phyloP scores from a whole-genome alignment of 2,797 vertebrate genomes.

The Danio choprae region DNA sequence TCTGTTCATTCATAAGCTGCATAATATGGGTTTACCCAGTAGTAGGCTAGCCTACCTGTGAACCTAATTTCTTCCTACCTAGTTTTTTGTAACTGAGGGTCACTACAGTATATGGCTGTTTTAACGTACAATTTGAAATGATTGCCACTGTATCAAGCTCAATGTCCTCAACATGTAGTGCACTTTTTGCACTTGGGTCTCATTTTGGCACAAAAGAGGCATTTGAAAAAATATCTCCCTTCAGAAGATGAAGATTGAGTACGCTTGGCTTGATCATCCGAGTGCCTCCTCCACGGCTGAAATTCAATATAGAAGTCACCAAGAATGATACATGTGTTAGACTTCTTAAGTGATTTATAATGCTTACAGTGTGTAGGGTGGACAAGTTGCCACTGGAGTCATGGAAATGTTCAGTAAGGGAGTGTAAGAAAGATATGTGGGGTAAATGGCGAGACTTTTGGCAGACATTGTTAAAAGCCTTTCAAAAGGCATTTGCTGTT shows the following conservation, averaged over 20 bases:
- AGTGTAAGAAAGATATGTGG: slow-evolving; percentile 3
- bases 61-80: too few species aligned
- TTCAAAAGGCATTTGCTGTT: slow-evolving; percentile 57
- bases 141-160: slow-evolving; percentile 48
- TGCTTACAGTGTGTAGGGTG: slow-evolving; percentile 4
- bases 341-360: slow-evolving; percentile 21
- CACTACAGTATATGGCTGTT: background rate
- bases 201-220: slow-evolving; percentile 22
- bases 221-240: slow-evolving; percentile 15
- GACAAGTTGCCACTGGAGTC: slow-evolving; percentile 44
- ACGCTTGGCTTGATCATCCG: background rate
- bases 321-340: slow-evolving; percentile 35
- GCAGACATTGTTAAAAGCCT: slow-evolving; percentile 60
- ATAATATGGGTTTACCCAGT: too few species aligned
- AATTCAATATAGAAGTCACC: slow-evolving; percentile 40
- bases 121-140: background rate
- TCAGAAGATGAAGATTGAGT: slow-evolving; percentile 25
- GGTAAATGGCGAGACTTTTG: slow-evolving; percentile 25
- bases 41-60: too few species aligned
- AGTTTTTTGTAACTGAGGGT: background rate
- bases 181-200: slow-evolving; percentile 12
- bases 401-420: slow-evolving; percentile 19
- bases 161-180: slow-evolving; percentile 50
- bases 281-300: slow-evolving; percentile 37
- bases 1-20: too few species aligned